Evolutionary conservation across 2,888 invertebrate genomes (phyloP), one percentile per base, ranked within the genome.

Genomic region (Caenorhabditis sinica): DNA sequence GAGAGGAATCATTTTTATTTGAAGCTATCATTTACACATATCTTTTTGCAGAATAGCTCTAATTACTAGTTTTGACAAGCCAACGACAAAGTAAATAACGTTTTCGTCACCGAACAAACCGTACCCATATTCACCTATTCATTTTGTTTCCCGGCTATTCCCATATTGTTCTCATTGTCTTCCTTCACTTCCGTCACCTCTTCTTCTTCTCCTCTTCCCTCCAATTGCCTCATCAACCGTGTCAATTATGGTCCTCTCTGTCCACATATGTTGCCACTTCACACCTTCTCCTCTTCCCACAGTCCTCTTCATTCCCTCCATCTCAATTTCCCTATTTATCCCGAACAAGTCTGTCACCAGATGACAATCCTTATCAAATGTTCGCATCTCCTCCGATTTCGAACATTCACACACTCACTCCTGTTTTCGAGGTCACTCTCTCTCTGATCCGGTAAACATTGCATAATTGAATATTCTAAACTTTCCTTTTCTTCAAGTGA

Each of bases 251-350:
- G 72, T 72, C 71, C 71, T 53, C 53, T 63, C 40, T 13, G 61
- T 76, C 49, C 74, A 63, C 74, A 49, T 69, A 69, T 76, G 68
- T 66, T 75, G 75, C 79, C 79, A 69, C 72, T 79, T 79, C 79
- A 79, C 79, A 72, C 79, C 72, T 79, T 71, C 61, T 77, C 60
- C 17, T 49, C n/a, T 66, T 75, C 33, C 36, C 72, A 6, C 45
- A n/a, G 43, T 45, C 28, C 49, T 61, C 36, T 8, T 77, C 60
- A 56, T 56, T 53, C 33, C 51, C 53, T 43, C 51, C 45, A 43
- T 33, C 65, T 56, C 56, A 56, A 56, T 56, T 33, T 36, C 40
- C 49, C 20, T 58, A 56, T 43, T 58, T n/a, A 63, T 56, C 61
- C 45, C 45, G 68, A 60, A 58, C 36, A 61, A 56, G 79, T 77